Percentiles rank a stretch among this genome's conserved stretches.
Evolutionary conservation across 2,888 invertebrate species (phyloP).

Genomic region (Drosophila nr. perissopoda): DNA sequence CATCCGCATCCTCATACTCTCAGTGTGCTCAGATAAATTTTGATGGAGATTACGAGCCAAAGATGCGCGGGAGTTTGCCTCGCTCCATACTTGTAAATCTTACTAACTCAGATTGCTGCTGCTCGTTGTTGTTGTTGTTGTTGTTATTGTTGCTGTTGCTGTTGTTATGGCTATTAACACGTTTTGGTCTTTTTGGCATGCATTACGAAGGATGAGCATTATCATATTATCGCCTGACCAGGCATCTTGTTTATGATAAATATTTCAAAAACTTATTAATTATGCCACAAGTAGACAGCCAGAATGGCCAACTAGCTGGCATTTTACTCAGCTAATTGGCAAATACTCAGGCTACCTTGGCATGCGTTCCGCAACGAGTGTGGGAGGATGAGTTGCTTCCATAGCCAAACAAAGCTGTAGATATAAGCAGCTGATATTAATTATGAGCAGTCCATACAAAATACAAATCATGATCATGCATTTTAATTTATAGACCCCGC

Average conservation of each 20-base stretch:
- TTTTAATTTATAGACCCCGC: slow-evolving; percentile 30
- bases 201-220: slow-evolving; percentile 65
- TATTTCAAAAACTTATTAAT: slow-evolving; percentile 77
- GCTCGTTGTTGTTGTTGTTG: background rate
- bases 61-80: slow-evolving; percentile 57
- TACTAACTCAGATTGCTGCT: slow-evolving; percentile 6
- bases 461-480: slow-evolving; percentile 43
- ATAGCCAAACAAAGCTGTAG: slow-evolving; percentile 10
- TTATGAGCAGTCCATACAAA: slow-evolving; percentile 17
- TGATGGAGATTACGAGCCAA: slow-evolving; percentile 71
- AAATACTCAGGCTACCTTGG: slow-evolving; percentile 40
- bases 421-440: slow-evolving; percentile 32
- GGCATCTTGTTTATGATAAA: slow-evolving; percentile 74
- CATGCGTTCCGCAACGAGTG: slow-evolving; percentile 31
- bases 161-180: slow-evolving; percentile 64
- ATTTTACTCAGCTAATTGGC: slow-evolving; percentile 72
- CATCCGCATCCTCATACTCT: slow-evolving; percentile 12
- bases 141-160: slow-evolving; percentile 9
- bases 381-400: slow-evolving; percentile 45
- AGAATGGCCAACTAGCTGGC: slow-evolving; percentile 31
- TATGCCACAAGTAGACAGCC: slow-evolving; percentile 73
- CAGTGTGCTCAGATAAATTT: slow-evolving; percentile 67
- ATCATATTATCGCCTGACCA: slow-evolving; percentile 66
- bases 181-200: slow-evolving; percentile 60
- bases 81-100: slow-evolving; percentile 45